Percentiles rank a stretch among this genome's conserved stretches.
Evolutionary conservation across 2,113 vertebrate genomes (phyloP).

Genomic region (Hippopotamus amphibius): DNA sequence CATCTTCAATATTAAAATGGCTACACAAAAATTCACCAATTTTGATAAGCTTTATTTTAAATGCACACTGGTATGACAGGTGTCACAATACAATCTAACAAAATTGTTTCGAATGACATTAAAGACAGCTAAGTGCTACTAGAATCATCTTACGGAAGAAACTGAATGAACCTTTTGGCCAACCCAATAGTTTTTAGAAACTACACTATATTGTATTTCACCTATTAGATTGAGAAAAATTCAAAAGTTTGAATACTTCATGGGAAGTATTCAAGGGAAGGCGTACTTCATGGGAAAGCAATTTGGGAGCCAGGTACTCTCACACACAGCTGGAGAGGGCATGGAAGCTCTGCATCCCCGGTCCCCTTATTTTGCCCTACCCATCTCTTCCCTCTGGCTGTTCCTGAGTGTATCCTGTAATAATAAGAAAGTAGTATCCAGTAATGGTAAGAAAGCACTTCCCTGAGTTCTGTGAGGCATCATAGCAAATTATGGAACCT

Average conservation of each 20-base stretch:
- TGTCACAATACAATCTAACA: no score
- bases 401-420: background rate
- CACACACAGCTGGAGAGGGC: background rate
- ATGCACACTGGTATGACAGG: no score
- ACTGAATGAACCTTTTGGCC: no score
- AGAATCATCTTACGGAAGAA: no score
- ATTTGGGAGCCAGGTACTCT: background rate
- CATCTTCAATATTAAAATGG: no score
- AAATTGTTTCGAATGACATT: no score
- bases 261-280: background rate
- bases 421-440: background rate
- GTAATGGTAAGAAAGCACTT: background rate
- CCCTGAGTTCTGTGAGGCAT: background rate
- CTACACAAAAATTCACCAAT: no score
- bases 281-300: background rate
- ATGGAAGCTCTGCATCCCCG: rapidly evolving
- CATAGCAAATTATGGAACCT: background rate
- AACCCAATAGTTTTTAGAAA: background rate
- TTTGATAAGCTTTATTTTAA: no score
- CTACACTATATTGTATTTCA: background rate
- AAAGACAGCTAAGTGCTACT: no score
- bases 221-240: background rate
- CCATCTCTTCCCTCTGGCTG: background rate
- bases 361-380: background rate
- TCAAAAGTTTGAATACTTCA: background rate